Evolutionary conservation across 2,113 vertebrate genomes (phyloP), one percentile per base, ranked within the genome.

Genomic region (Bubalus kerabau): DNA sequence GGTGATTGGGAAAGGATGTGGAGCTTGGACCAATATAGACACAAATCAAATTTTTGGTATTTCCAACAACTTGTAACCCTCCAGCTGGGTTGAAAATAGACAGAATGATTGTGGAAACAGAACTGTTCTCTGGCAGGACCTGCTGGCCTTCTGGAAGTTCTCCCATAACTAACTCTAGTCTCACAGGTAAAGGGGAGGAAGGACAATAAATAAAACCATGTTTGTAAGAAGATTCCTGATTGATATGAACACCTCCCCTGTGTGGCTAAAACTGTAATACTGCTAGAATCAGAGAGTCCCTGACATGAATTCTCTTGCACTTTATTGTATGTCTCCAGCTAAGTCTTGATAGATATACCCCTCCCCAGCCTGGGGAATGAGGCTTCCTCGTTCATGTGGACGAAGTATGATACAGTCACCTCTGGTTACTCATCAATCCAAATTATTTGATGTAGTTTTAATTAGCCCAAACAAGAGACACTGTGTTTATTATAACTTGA

Each of bases 401-500:
- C 26, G 5, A 94, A 96, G 21, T 85, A 80, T 85, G 52, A 67
- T 95, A 56, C 24, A 91, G 16, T 92, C 62, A 43, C 90, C 92
- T 96, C 86, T 93, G 83, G 93, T 98, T 46, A 96, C 96, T 97
- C 97, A 98, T 98, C 94, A 97, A 85, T 98, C 91, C 95, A 88
- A 98, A 99, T 98, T 98, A 98, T 98, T 98, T 98, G 83, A 84
- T 98, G 88, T 81, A 83, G 76, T 98, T 97, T 98, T 98, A 99
- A 99, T 99, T 99, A 99, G 97, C 95, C 84, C 82, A 97, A 98
- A 98, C 95, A 98, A 98, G 92, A 97, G 89, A 62, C 94, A 78
- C 71, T 56, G 57, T 43, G 96, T 71, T 98, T 98, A 98, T 96
- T 98, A 94, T 43, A 97, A 97, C 96, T 97, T 71, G 57, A 62